phyloP scores from a whole-genome alignment of 2,888 invertebrate genomes.

The Drosophila subquinaria region DNA sequence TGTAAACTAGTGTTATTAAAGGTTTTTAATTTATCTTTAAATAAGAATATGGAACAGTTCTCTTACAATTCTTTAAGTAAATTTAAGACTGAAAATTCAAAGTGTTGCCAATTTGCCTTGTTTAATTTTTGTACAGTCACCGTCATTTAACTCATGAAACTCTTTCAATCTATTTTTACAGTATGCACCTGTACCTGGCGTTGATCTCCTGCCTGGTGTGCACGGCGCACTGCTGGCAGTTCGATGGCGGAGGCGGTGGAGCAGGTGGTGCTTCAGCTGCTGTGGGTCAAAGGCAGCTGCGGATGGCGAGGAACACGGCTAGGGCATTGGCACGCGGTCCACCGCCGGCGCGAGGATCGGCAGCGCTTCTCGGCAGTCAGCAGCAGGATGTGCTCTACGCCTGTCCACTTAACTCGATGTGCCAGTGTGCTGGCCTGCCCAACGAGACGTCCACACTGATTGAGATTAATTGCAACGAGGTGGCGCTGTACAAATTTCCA shows the following conservation, averaged over 20 bases:
- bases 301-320: constrained; percentile 61
- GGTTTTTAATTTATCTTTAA: too few species aligned
- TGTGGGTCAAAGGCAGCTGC: constrained; percentile 45
- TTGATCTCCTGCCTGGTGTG: constrained; percentile 84
- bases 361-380: constrained; percentile 83
- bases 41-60: too few species aligned
- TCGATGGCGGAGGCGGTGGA: constrained; percentile 82
- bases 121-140: not conserved
- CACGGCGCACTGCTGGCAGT: constrained; percentile 85
- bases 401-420: constrained; percentile 86
- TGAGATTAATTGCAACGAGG: constrained; percentile 86
- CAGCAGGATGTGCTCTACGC: constrained; percentile 85
- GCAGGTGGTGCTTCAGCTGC: constrained; percentile 58
- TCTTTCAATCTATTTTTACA: constrained; percentile 30
- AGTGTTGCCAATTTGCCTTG: not conserved
- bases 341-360: constrained; percentile 70
- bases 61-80: not conserved
- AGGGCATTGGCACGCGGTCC: constrained; percentile 57
- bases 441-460: constrained; percentile 85
- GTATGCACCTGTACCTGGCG: constrained; percentile 80
- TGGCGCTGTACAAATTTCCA: constrained; percentile 86
- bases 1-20: too few species aligned
- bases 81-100: not conserved
- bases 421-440: constrained; percentile 85
- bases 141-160: not conserved